Evolutionary conservation across 2,797 vertebrate genomes (phyloP), one percentile per base, ranked within the genome.

Genomic region (Sebastes cheni): DNA sequence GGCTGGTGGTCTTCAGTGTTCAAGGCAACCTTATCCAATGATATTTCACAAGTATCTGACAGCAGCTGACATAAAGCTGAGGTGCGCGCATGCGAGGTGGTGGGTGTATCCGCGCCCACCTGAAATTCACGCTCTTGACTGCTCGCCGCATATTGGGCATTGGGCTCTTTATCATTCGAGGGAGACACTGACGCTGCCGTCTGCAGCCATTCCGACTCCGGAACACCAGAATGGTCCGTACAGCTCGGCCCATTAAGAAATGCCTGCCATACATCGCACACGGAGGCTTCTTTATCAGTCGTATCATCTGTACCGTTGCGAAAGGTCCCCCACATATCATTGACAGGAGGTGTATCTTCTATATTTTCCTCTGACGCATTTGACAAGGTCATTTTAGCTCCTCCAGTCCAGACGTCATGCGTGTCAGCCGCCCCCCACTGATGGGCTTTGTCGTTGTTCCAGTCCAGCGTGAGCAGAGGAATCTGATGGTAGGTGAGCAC

Each of bases 401-500:
- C 71, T 55, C 64, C 71, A 10, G 32, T 79, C 88, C 85, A 86
- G 34, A 82, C 67, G 67, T 93, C 79, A 14, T 81, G 70, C 58
- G 12, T 27, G 9, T 91, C 75, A 60, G 71, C 65, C 20, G 27
- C 34, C 30, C 67, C 77, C 30, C 73, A 30, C 42, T 27, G 52
- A 69, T 68, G 74, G 18, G 72, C 27, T 64, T 79, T 84, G 18
- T 90, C 84, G 42, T 66, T 86, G 74, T 89, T 91, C 92, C 93
- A 95, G 77, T 95, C 93, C 82, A 94, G 80, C 2, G 90, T 90
- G 18, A 91, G 82, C 74, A 94, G 87, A 56, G 95, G 95, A 71
- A 95, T 95, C 81, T 95, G 93, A 68, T 95, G 93, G 80, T 95
- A 93, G 20, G 86, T 95, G 77, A 93, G 91, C 36, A 93, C 83